Evolutionary conservation across 2,113 vertebrate species (phyloP), one percentile per base, ranked within the genome.

Genomic region (Solea solea): DNA sequence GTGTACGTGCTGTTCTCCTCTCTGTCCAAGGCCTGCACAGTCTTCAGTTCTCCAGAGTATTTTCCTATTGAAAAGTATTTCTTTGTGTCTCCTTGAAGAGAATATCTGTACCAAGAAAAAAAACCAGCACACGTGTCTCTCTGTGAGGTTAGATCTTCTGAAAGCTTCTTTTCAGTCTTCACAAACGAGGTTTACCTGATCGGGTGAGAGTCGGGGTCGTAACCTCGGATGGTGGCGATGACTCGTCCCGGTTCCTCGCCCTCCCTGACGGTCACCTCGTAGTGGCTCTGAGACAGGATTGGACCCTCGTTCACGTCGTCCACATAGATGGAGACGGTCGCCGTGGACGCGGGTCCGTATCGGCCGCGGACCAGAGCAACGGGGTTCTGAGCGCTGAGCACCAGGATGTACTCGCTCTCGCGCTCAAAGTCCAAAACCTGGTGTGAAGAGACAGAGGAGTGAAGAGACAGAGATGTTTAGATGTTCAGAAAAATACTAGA

Each of bases 1-100:
- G 90, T 94, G 73, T 95, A 94, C 0, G 87, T 93, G 83, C 92
- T 94, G 82, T 95, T 95, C 69, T 84, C 91, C 81, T 94, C 94
- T 12, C 92, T 87, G 82, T 93, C 93, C 78, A 95, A 74, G 13
- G 91, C 72, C 77, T 93, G 93, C 42, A 91, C 90, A 0, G 92
- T 94, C 86, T 88, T 93, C 8, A 96, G 91, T 80, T 95, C 90
- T 52, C 93, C 90, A 0, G 92, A 94, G 68, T 92, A 88, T 67
- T 94, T 93, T 9, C 94, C 90, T 49, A 95, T 94, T 45, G 90
- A 95, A 78, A 96, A 92, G 85, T 93, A 93, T 49, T 91, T 88
- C 67, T 93, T 92, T 12, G 94, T 93, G 85, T 96, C 91, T 1
- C 95, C 93, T 85, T 89, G 92, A 61, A 91, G 89, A 27, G 93